These are phyloP conservation scores for Ahaetulla prasina DNA, from an alignment of 2,113 vertebrate species.

Conservation along the genomic window DNA sequence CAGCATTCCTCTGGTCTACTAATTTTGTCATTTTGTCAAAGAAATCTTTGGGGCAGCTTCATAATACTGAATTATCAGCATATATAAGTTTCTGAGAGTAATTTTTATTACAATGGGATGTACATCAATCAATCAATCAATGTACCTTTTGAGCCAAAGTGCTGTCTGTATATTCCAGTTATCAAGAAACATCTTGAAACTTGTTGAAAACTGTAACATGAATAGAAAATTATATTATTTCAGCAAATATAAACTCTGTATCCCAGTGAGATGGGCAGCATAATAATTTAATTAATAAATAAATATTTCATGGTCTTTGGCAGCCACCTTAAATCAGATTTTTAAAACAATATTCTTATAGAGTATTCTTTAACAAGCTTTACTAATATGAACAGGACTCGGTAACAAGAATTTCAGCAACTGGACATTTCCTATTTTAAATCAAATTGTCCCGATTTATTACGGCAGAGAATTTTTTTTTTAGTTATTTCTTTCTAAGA, in stretches of 20 bases:
- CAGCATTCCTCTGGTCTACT: too few species aligned
- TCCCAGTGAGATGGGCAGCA: not conserved
- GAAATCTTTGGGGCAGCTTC: not conserved
- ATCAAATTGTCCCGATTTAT: not conserved
- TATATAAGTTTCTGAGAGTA: not conserved
- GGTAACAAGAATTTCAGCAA: not conserved
- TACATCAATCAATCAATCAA: not conserved
- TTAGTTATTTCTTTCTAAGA: not conserved
- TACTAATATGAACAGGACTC: not conserved
- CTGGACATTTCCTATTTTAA: not conserved
- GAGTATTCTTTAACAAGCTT: not conserved
- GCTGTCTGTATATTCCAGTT: conserved; percentile 99
- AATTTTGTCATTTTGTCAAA: too few species aligned
- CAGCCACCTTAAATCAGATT: not conserved
- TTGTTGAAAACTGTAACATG: conserved; percentile 87
- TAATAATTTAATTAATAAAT: not conserved
- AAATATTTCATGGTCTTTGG: not conserved
- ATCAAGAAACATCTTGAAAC: conserved; percentile 98
- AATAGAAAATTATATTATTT: conserved; percentile 27
- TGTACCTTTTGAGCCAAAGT: conserved; percentile 96
- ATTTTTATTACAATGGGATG: not conserved
- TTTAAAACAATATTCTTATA: not conserved
- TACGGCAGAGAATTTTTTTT: not conserved
- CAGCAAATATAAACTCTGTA: not conserved
- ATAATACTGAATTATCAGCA: not conserved